These are phyloP conservation scores for Alca torda DNA, from an alignment of 2,797 vertebrate genomes.

Conservation along the genomic window DNA sequence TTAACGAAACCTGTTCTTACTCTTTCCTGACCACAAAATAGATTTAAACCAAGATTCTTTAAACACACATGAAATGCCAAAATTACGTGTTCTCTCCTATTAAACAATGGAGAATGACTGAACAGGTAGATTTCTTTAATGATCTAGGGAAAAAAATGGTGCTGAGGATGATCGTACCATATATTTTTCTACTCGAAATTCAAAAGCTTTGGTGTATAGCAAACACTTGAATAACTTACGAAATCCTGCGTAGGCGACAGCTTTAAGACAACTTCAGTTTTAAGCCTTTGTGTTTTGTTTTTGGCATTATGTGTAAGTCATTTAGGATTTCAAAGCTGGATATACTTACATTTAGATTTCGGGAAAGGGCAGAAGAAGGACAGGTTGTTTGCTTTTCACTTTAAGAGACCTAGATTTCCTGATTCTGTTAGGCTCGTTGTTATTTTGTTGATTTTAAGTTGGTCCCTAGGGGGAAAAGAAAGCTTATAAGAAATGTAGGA, in stretches of 20 bases:
- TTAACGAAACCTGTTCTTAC: not conserved
- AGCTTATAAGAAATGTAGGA: constrained; percentile 9
- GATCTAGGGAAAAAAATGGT: not conserved
- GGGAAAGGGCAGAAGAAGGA: not conserved
- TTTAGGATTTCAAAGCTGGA: constrained; percentile 28
- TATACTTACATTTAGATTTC: constrained; percentile 76
- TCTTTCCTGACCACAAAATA: not conserved
- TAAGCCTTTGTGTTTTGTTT: constrained; percentile 40
- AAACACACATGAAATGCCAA: not conserved
- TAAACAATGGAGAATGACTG: not conserved
- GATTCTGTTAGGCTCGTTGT: not conserved
- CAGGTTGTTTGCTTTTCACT: constrained; percentile 15
- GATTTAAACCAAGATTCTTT: constrained; percentile 1
- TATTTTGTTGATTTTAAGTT: constrained; percentile 21
- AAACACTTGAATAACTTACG: constrained; percentile 40
- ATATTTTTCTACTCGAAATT: not conserved
- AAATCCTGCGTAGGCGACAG: constrained; percentile 18
- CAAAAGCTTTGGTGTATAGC: constrained; percentile 16
- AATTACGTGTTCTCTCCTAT: not conserved
- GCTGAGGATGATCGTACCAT: not conserved
- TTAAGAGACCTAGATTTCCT: not conserved
- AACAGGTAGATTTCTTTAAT: not conserved
- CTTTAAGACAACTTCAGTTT: constrained; percentile 57
- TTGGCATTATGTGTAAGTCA: not conserved
- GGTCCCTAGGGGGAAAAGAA: constrained; percentile 28